These are phyloP conservation scores for Holacanthus passer DNA, from an alignment of 2,113 vertebrate species.

Conservation along the genomic window DNA sequence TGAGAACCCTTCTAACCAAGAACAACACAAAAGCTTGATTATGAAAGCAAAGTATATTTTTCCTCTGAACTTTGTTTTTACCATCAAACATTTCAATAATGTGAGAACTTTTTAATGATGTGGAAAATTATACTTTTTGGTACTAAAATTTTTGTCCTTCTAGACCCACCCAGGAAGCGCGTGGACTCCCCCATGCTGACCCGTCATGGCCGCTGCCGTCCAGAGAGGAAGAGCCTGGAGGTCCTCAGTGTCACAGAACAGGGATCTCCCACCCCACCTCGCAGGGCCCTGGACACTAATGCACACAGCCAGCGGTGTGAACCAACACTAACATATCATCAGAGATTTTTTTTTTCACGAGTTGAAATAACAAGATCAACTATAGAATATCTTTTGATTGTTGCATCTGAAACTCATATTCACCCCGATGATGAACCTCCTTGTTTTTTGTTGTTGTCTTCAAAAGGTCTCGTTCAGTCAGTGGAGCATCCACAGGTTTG, in stretches of 20 bases:
- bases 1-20: conserved; percentile 62
- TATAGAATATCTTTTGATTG: not conserved
- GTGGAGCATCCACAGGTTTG: conserved; percentile 91
- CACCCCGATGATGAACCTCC: not conserved
- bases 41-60: not conserved
- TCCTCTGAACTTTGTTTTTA: not conserved
- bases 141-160: not conserved
- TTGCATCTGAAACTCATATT: not conserved
- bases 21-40: not conserved
- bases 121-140: not conserved
- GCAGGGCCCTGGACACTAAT: conserved; percentile 90
- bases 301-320: conserved; percentile 91
- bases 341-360: not conserved
- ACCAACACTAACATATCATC: not conserved
- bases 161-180: conserved; percentile 91
- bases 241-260: conserved; percentile 92
- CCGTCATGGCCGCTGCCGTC: conserved; percentile 91
- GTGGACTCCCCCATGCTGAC: conserved; percentile 95
- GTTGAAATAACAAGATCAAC: not conserved
- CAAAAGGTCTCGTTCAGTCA: conserved; percentile 91
- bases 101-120: not conserved
- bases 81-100: no score
- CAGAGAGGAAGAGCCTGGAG: conserved; percentile 93
- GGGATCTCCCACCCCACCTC: conserved; percentile 90
- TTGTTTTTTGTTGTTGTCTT: conserved; percentile 11